Conservation (phyloP, 1,140 invertebrate genomes). For the Caenorhabditis brenneri region DNA sequence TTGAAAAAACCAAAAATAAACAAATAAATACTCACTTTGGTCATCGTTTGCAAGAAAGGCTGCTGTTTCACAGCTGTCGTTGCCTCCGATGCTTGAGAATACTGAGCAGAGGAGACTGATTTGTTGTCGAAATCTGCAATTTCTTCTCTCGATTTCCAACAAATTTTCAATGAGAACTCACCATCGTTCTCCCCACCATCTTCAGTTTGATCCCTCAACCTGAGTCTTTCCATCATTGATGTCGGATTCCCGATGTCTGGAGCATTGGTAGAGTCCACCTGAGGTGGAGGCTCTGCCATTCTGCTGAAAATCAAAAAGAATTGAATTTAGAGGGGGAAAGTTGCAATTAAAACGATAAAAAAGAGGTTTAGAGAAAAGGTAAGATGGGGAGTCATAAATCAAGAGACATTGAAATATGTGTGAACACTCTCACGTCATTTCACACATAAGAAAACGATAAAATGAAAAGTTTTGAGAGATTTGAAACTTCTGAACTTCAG, state of each 20-base stretch:
- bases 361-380: neutral
- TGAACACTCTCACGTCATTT: constrained; percentile 34
- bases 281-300: constrained; percentile 34
- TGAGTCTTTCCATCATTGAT: constrained; percentile 20
- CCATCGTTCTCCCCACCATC: neutral
- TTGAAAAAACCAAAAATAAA: too few species aligned
- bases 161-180: neutral
- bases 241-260: constrained; percentile 3
- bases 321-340: too few species aligned
- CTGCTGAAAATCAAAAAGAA: neutral
- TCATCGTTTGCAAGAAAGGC: constrained; percentile 21
- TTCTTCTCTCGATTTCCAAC: neutral
- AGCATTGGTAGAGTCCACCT: constrained; percentile 18
- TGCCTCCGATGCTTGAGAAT: constrained; percentile 32
- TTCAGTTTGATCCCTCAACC: neutral
- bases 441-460: neutral
- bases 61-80: constrained; percentile 37
- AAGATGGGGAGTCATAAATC: neutral
- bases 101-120: constrained; percentile 9
- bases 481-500: too few species aligned
- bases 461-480: too few species aligned
- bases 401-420: neutral
- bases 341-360: neutral
- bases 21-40: constrained; percentile 6
- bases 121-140: constrained; percentile 22